Evolutionary conservation across 2,797 vertebrate species (phyloP).

Genomic region (Parambassis ranga): DNA sequence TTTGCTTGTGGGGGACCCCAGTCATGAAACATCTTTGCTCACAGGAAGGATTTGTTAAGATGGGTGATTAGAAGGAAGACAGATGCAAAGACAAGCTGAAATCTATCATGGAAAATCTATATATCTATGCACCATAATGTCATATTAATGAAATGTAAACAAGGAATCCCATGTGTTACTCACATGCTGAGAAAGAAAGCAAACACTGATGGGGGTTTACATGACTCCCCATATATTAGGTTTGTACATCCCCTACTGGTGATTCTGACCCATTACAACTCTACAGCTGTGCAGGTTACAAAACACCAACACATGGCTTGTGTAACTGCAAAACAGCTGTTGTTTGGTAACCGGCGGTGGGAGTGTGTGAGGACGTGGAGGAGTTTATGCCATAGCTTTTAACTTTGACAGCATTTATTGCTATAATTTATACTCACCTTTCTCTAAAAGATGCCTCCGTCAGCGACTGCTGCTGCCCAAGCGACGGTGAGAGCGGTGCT

Average conservation of each 20-base stretch:
- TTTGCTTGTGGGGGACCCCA: conserved; percentile 11
- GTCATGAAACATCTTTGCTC: conserved; percentile 6
- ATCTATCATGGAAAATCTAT: not conserved
- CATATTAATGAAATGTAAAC: conserved; percentile 31
- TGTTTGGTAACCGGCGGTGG: conserved; percentile 42
- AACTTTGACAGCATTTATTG: not conserved
- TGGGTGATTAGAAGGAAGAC: not conserved
- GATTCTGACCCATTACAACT: conserved; percentile 19
- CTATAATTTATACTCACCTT: not conserved
- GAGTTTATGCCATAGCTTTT: not conserved
- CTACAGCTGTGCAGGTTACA: conserved; percentile 45
- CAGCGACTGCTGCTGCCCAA: not conserved
- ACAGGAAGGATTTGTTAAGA: conserved; percentile 1
- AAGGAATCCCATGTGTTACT: conserved; percentile 37
- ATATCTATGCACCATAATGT: not conserved
- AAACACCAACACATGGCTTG: conserved; percentile 59
- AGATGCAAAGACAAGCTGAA: not conserved
- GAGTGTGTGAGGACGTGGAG: not conserved
- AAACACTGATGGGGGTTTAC: not conserved
- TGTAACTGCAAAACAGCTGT: conserved; percentile 64
- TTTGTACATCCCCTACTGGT: conserved; percentile 56
- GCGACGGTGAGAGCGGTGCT: conserved; percentile 42
- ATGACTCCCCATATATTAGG: not conserved
- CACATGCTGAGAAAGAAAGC: not conserved
- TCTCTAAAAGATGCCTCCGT: conserved; percentile 43